Conservation (phyloP, 1,140 invertebrate genomes). For the Nasonia longicornis region DNA sequence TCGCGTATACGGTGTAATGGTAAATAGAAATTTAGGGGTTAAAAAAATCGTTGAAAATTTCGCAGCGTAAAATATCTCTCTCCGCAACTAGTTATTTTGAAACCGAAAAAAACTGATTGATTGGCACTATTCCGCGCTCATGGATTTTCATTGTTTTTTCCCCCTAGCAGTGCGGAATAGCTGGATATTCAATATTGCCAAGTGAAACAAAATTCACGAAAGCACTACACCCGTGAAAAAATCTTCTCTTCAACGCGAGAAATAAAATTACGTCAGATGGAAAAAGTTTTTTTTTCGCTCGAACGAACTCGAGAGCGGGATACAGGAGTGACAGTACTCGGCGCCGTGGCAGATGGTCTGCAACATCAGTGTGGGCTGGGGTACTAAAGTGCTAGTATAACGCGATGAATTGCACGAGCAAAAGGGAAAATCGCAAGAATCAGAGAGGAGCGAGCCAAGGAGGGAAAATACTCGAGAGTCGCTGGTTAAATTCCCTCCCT, state of each 20-base stretch:
- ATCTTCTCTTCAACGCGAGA: constrained; percentile 24
- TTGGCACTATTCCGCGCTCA: no score
- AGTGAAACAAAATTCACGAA: background rate
- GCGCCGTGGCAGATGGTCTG: background rate
- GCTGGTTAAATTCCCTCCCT: background rate
- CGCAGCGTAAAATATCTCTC: no score
- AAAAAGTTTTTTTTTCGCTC: constrained; percentile 17
- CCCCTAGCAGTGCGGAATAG: no score
- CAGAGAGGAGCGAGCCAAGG: background rate
- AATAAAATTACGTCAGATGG: constrained; percentile 37
- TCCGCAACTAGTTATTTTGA: no score
- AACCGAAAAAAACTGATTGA: no score
- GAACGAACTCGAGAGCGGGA: no score
- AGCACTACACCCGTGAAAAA: background rate
- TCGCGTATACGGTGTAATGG: no score
- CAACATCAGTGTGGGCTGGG: background rate
- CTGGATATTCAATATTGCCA: background rate
- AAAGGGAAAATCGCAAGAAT: background rate
- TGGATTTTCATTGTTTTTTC: no score
- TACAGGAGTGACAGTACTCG: background rate
- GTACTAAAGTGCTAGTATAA: constrained; percentile 9
- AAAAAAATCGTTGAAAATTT: no score
- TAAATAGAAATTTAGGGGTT: no score
- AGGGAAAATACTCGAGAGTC: constrained; percentile 3
- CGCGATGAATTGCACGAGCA: constrained; percentile 32